phyloP scores from a whole-genome alignment of 2,797 vertebrate species.

The Adelosebastes latens region DNA sequence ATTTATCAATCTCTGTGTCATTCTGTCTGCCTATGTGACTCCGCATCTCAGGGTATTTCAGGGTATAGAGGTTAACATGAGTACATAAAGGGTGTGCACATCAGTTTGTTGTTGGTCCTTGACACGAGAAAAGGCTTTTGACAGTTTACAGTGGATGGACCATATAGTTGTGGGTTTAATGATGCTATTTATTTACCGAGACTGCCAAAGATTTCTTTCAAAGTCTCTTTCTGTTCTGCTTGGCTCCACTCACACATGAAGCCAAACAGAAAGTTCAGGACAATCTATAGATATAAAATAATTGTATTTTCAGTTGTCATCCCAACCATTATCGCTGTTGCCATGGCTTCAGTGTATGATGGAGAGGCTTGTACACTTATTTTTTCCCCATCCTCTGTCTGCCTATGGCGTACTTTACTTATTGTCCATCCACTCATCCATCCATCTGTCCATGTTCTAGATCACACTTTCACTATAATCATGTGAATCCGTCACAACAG shows the following conservation, averaged over 20 bases:
- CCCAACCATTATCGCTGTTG: slow-evolving; percentile 18
- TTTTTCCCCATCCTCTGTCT: background rate
- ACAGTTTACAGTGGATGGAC: background rate
- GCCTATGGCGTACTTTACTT: background rate
- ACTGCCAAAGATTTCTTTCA: slow-evolving; percentile 6
- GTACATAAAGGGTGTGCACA: background rate
- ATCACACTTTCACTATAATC: background rate
- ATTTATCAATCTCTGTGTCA: background rate
- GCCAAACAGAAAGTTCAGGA: slow-evolving; percentile 1
- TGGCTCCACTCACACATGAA: background rate
- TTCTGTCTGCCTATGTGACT: background rate
- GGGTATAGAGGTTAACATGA: slow-evolving; percentile 4
- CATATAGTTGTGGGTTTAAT: slow-evolving; percentile 10
- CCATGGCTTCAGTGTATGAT: slow-evolving; percentile 1
- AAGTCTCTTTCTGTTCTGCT: background rate
- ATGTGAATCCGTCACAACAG: background rate
- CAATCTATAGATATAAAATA: background rate
- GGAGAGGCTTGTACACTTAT: background rate
- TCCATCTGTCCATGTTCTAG: background rate
- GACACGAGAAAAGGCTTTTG: slow-evolving; percentile 1
- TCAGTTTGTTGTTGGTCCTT: slow-evolving; percentile 7
- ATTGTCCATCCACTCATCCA: background rate
- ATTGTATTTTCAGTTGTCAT: slow-evolving; percentile 22
- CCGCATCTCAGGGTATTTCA: background rate
- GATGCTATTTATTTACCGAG: slow-evolving; percentile 15